Evolutionary conservation across 2,113 vertebrate genomes (phyloP), one percentile per base, ranked within the genome.

Genomic region (Brienomyrus brachyistius): DNA sequence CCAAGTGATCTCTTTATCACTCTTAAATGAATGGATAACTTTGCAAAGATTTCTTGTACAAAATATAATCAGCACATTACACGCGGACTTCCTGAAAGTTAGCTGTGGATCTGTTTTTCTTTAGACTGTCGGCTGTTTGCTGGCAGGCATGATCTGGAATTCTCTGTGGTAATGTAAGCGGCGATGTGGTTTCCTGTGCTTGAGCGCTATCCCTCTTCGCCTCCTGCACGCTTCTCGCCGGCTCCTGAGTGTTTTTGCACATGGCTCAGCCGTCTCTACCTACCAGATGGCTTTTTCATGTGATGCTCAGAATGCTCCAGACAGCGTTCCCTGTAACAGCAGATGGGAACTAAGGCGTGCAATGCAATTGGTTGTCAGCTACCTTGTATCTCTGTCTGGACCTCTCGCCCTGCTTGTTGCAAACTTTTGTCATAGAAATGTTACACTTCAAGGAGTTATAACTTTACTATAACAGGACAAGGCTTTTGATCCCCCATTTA

Each of bases 91-190:
- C 35, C 70, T 47, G 35, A 70, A 27, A 31, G 11, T 66, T 17
- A 51, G 31, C 19, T 35, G 62, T 15, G 17, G 48, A 48, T 90
- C 89, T 90, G 48, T 90, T 90, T 89, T 43, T 43, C 48, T 86
- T 87, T 88, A 80, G 51, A 82, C 85, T 59, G 70, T 90, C 45
- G 66, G 43, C 59, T 77, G 66, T 82, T 89, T 31, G 77, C 21
- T 43, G 91, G 77, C 90, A 90, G 88, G 88, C 7, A 8, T 52
- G 45, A 88, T 89, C 35, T 59, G 87, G 82, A 91, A 90, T 89
- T 90, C 91, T 93, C 91, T 4, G 23, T 43, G 91, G 91, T 27
- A n/a, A 92, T 93, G 92, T 94, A 91, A 94, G 91, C 50, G 35
- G 59, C 47, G 70, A 88, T 86, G 80, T 21, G 17, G 92, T 91